phyloP scores from a whole-genome alignment of 2,797 vertebrate species.

The Channallabes apus region DNA sequence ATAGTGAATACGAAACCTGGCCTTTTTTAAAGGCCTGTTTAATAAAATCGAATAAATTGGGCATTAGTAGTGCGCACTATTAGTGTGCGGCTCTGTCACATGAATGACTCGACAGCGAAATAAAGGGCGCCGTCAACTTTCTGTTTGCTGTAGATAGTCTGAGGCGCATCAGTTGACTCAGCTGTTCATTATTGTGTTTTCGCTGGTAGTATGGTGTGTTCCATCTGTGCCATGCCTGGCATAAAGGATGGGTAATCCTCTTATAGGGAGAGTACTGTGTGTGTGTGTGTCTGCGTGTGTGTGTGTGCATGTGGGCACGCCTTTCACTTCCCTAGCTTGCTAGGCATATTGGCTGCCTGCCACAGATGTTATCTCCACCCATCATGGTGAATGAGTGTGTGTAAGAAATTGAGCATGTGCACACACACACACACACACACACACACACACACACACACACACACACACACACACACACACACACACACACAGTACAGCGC shows the following conservation, averaged over 20 bases:
- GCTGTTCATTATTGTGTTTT: conserved; percentile 27
- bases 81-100: background rate
- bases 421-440: no score
- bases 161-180: conserved; percentile 20
- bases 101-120: background rate
- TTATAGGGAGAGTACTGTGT: conserved; percentile 62
- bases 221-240: conserved; percentile 68
- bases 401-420: conserved; percentile 46
- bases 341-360: conserved; percentile 45
- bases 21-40: background rate
- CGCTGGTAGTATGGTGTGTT: conserved; percentile 48
- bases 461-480: conserved; percentile 46
- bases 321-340: conserved; percentile 42
- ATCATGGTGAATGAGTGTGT: conserved; percentile 33
- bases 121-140: background rate
- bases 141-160: conserved; percentile 3
- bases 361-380: conserved; percentile 55
- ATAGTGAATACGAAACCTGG: background rate
- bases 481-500: conserved; percentile 51
- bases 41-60: background rate
- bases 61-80: background rate
- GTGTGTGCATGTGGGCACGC: conserved; percentile 46
- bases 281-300: conserved; percentile 46
- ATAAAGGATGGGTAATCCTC: conserved; percentile 70
- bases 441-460: no score